Evolutionary conservation across 1,140 invertebrate species (phyloP), one percentile per base, ranked within the genome.

Genomic region (Vanessa tameamea): DNA sequence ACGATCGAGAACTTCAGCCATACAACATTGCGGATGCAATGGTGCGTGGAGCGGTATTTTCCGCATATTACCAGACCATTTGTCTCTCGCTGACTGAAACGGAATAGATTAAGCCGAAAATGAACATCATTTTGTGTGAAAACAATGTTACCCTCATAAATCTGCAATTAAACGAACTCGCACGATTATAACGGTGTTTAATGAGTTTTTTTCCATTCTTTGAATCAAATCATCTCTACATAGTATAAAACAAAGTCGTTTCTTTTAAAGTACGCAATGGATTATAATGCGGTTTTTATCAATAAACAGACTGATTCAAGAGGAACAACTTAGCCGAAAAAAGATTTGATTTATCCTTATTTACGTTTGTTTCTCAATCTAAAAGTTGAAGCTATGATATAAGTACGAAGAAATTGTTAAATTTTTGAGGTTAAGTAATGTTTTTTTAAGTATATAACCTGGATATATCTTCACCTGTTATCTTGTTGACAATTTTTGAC

Each of bases 61-160:
- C 73, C 76, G 74, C 76, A 57, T 75, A 78, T 80, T 78, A 78
- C 70, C 73, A 73, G 72, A 73, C 73, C 68, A 75, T 75, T 72
- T 73, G 76, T 70, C 69, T 70, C 65, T 68, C 59, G 68, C 72
- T 72, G 68, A 73, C 75, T 37, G 73, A 66, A 63, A 67, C 65
- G 20, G 55, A 63, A 73, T 64, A 73, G 72, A 73, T 73, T 64
- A 68, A 63, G 48, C 65, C 72, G 53, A 68, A 73, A 73, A 26
- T 68, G 72, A 73, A 68, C 47, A 63, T 57, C 70, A 59, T 37
- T 67, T 72, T 72, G 64, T 59, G 43, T 50, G 63, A 64, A 53
- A 72, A 72, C 63, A 71, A 66, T 67, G 68, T 47, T 26, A 69
- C 57, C 68, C 43, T 37, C 57, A 20, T 69, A 47, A 61, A 69